Percentiles rank a stretch among this genome's conserved stretches.
phyloP scores from a whole-genome alignment of 2,888 invertebrate species.

The Watsonalla cultraria region DNA sequence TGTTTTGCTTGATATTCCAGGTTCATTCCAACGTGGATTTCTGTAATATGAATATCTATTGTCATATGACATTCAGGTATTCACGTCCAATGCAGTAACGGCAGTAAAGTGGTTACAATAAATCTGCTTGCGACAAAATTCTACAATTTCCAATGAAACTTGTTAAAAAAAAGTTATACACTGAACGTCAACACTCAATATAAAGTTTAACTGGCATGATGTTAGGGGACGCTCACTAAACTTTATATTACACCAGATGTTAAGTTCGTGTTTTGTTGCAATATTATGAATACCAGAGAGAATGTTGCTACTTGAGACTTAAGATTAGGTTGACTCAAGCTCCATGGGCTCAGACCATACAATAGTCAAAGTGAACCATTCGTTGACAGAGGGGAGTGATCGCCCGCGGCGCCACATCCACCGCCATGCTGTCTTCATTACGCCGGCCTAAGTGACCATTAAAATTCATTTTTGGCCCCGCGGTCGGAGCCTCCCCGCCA shows the following conservation, averaged over 20 bases:
- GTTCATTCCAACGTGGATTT: neutral
- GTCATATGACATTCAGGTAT: too few relatives aligned
- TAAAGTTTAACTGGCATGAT: too few relatives aligned
- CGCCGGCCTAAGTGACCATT: conserved; percentile 61
- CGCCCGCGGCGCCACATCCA: conserved; percentile 31
- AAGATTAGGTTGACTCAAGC: conserved; percentile 18
- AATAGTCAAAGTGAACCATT: conserved; percentile 15
- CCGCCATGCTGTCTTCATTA: conserved; percentile 53
- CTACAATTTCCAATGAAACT: too few relatives aligned
- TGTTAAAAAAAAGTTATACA: too few relatives aligned
- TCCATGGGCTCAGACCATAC: conserved; percentile 5
- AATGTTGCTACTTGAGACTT: neutral
- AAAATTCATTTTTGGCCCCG: conserved; percentile 64
- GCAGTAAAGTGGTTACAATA: too few relatives aligned
- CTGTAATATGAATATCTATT: too few relatives aligned
- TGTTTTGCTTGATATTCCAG: neutral
- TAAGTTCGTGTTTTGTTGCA: too few relatives aligned
- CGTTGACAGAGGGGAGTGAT: conserved; percentile 19
- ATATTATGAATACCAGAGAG: neutral
- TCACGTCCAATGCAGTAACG: too few relatives aligned
- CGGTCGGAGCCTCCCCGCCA: conserved; percentile 22
- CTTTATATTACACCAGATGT: too few relatives aligned
- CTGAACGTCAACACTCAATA: too few relatives aligned
- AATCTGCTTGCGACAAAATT: too few relatives aligned
- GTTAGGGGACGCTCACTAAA: too few relatives aligned